Evolutionary conservation across 2,113 vertebrate genomes (phyloP).

Genomic region (Prolemur simus): DNA sequence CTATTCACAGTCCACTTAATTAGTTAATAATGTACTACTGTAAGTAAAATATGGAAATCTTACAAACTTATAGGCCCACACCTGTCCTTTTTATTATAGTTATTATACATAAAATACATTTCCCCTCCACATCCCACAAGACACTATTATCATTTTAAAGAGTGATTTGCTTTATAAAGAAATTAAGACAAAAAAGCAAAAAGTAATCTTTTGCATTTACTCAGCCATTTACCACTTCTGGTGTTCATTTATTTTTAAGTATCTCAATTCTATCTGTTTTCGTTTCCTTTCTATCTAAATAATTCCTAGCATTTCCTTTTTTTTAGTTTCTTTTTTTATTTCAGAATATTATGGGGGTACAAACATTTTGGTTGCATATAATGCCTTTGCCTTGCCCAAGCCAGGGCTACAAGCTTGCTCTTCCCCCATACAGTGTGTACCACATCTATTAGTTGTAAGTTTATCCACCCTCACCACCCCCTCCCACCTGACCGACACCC

Average conservation of each 20-base stretch:
- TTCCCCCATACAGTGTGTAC: no score
- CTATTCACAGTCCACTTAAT: neutral
- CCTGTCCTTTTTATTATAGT: neutral
- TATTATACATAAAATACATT: neutral
- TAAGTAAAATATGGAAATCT: constrained; percentile 5
- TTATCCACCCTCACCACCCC: no score
- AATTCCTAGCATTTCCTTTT: neutral
- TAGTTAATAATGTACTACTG: constrained; percentile 51
- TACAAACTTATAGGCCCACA: neutral
- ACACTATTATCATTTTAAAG: constrained; percentile 22
- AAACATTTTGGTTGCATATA: no score
- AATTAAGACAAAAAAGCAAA: neutral
- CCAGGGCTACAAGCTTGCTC: no score
- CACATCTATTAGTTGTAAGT: no score
- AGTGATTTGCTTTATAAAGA: constrained; percentile 13
- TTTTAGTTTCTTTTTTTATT: no score
- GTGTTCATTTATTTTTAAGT: constrained; percentile 1
- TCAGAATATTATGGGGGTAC: no score
- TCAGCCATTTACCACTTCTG: neutral
- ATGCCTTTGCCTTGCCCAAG: no score
- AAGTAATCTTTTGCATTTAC: neutral
- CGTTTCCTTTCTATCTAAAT: constrained; percentile 22
- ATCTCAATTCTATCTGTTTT: neutral
- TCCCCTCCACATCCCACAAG: neutral
- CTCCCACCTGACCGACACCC: no score